phyloP scores from a whole-genome alignment of 2,113 vertebrate genomes.

The Ploceus nigricollis region DNA sequence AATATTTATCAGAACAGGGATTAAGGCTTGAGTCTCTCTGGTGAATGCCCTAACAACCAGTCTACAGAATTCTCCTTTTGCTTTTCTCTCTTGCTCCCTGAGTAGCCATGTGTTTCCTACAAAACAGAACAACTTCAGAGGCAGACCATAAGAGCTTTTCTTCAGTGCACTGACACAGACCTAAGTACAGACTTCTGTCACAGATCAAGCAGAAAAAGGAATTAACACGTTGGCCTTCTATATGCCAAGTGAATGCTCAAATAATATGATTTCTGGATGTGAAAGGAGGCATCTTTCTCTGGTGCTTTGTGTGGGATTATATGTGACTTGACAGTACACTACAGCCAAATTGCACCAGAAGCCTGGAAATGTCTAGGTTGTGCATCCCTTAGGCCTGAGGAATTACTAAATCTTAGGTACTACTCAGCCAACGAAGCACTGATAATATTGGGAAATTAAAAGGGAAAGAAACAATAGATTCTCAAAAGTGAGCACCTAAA shows the following conservation, averaged over 20 bases:
- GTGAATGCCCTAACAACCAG: background rate
- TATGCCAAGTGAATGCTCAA: background rate
- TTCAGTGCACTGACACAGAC: background rate
- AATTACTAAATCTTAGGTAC: background rate
- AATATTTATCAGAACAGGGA: background rate
- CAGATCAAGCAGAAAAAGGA: background rate
- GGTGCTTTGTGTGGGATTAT: background rate
- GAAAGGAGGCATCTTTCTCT: background rate
- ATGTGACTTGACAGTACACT: background rate
- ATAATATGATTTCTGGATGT: background rate
- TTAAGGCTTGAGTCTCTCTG: background rate
- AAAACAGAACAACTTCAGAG: background rate
- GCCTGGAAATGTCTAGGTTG: background rate
- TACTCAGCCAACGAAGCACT: background rate
- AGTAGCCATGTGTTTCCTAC: background rate
- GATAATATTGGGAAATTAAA: background rate
- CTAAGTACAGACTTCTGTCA: background rate
- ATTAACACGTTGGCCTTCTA: rapidly evolving
- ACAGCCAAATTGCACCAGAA: background rate
- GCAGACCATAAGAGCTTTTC: background rate
- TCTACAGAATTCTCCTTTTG: background rate
- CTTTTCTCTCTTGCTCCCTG: background rate
- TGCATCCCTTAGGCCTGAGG: background rate
- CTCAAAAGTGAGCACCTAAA: background rate
- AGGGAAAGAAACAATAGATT: background rate